phyloP scores from a whole-genome alignment of 2,113 vertebrate species.

The Piprites chloris region DNA sequence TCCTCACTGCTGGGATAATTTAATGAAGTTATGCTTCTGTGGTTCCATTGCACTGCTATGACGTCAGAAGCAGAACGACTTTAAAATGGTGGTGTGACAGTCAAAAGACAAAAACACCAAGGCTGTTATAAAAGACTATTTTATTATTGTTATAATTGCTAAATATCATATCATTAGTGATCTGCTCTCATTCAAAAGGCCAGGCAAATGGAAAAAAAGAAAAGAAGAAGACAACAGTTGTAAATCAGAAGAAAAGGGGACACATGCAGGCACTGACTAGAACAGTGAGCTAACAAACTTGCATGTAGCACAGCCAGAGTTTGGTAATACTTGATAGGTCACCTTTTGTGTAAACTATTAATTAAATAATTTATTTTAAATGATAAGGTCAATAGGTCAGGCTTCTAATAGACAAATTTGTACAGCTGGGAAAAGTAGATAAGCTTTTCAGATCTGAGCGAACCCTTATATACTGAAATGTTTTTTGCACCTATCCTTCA shows the following conservation, averaged over 20 bases:
- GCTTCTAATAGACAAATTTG: neutral
- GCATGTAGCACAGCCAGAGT: neutral
- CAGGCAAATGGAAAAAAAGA: neutral
- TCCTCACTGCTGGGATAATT: neutral
- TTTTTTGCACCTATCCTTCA: neutral
- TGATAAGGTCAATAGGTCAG: neutral
- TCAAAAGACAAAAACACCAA: neutral
- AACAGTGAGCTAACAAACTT: neutral
- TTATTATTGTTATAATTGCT: neutral
- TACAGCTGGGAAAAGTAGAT: neutral
- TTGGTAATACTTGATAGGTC: neutral
- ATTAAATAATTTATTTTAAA: neutral
- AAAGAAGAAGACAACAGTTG: neutral
- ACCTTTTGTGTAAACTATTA: neutral
- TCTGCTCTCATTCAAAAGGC: neutral
- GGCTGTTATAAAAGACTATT: neutral
- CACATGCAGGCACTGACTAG: neutral
- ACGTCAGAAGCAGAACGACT: neutral
- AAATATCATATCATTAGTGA: neutral
- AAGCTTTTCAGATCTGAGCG: neutral
- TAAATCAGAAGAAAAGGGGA: neutral
- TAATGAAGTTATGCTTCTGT: neutral
- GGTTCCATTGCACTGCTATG: neutral
- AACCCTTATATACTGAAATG: neutral
- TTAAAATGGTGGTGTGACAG: neutral